Evolutionary conservation across 2,113 vertebrate species (phyloP).

Genomic region (Engraulis encrasicolus): DNA sequence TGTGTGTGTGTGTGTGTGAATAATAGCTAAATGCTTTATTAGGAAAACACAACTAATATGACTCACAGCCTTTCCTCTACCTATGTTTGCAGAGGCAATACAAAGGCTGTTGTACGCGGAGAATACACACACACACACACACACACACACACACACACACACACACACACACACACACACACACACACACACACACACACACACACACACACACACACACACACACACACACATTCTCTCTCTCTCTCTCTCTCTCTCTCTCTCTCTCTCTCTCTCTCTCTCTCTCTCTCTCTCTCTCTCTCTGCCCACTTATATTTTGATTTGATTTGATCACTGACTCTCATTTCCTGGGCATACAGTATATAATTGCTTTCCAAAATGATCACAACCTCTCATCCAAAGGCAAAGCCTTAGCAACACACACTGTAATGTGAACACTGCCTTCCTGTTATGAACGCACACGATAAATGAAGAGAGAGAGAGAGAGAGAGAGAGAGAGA

Average conservation of each 20-base stretch:
- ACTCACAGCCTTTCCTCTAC: neutral
- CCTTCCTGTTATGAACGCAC: neutral
- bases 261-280: no score
- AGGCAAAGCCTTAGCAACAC: neutral
- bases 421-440: neutral
- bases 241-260: no score
- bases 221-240: no score
- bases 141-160: no score
- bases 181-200: no score
- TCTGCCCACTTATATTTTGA: neutral
- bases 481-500: no score
- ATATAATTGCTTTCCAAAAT: neutral
- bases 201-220: no score
- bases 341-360: neutral
- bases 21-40: neutral
- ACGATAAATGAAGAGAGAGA: neutral
- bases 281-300: neutral
- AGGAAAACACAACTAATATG: neutral
- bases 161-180: no score
- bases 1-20: no score
- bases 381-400: conserved; percentile 19
- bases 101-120: neutral
- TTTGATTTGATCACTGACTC: neutral
- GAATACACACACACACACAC: no score
- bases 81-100: neutral